A percentile compares a stretch with the other conserved stretches of the same genome.
Evolutionary conservation across 2,797 vertebrate genomes (phyloP).

Genomic region (Chaunax sp.): DNA sequence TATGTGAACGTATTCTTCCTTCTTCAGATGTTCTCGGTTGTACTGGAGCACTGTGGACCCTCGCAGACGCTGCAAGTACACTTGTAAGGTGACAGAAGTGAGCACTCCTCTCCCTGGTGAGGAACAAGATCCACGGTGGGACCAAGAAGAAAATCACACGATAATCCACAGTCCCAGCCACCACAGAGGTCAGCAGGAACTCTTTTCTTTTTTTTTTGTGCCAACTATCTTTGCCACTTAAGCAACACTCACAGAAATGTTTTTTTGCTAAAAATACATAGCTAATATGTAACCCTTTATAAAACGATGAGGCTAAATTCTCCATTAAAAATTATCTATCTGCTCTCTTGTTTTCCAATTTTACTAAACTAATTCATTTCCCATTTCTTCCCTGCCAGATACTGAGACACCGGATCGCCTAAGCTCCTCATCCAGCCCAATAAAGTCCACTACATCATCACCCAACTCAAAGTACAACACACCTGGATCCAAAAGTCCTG

Average conservation of each 20-base stretch:
- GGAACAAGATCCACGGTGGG: slow-evolving; percentile 76
- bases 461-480: slow-evolving; percentile 83
- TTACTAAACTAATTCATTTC: too few species aligned
- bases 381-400: slow-evolving; percentile 65
- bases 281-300: too few species aligned
- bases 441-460: slow-evolving; percentile 59
- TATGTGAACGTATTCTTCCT: neutral
- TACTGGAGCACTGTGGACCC: slow-evolving; percentile 95
- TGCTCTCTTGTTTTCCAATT: too few species aligned
- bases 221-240: neutral
- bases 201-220: neutral
- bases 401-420: slow-evolving; percentile 59
- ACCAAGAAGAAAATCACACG: slow-evolving; percentile 89
- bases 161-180: slow-evolving; percentile 88
- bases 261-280: too few species aligned
- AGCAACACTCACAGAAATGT: too few species aligned
- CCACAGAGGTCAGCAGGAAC: slow-evolving; percentile 74
- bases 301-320: too few species aligned
- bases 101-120: slow-evolving; percentile 84
- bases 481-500: slow-evolving; percentile 84
- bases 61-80: slow-evolving; percentile 90
- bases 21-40: slow-evolving; percentile 88
- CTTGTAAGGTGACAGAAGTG: slow-evolving; percentile 89
- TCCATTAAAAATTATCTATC: slow-evolving; percentile 2
- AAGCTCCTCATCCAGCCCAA: slow-evolving; percentile 61